phyloP scores from a whole-genome alignment of 2,888 invertebrate genomes.

The Brassicogethes aeneus region DNA sequence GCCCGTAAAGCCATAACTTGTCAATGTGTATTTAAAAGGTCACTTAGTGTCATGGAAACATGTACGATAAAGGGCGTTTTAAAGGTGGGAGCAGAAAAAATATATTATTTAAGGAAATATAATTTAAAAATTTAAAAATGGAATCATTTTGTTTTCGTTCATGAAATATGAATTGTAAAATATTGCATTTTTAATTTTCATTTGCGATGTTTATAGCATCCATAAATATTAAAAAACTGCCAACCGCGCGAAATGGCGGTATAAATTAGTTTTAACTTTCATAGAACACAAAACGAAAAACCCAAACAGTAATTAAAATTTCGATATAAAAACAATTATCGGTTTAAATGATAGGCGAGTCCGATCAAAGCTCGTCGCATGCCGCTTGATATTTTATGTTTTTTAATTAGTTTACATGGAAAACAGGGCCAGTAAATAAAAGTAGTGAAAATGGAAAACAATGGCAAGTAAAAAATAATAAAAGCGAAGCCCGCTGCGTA shows the following conservation, averaged over 20 bases:
- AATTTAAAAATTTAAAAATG: too few species aligned
- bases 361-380: not conserved
- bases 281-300: not conserved
- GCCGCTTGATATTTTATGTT: conserved; percentile 2
- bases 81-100: too few species aligned
- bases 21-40: too few species aligned
- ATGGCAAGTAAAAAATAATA: conserved; percentile 34
- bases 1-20: too few species aligned
- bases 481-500: conserved; percentile 29
- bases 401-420: conserved; percentile 21
- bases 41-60: too few species aligned
- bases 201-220: not conserved
- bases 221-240: not conserved
- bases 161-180: too few species aligned
- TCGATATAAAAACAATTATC: not conserved
- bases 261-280: not conserved
- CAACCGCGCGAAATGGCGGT: not conserved
- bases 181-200: not conserved
- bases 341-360: not conserved
- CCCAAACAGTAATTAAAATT: not conserved
- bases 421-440: conserved; percentile 13
- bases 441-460: conserved; percentile 25
- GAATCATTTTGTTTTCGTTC: too few species aligned
- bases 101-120: too few species aligned
- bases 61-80: too few species aligned